Percentiles rank a stretch among this genome's conserved stretches.
Evolutionary conservation across 1,140 invertebrate species (phyloP).

Genomic region (Eufriesea mexicana): DNA sequence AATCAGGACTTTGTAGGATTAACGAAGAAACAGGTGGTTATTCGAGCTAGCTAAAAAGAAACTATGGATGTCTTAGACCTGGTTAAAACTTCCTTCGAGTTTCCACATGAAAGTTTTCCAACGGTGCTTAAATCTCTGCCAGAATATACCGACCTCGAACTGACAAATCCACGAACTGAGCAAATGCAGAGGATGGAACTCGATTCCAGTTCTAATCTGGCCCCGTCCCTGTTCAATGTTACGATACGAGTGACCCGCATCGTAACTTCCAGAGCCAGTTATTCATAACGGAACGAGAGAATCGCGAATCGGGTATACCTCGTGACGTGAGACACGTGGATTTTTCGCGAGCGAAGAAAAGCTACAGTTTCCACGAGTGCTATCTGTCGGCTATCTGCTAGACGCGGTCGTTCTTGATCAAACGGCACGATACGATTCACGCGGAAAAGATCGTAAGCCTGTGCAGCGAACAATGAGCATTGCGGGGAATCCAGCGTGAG

Average conservation of each 20-base stretch:
- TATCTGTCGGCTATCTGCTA: constrained; percentile 37
- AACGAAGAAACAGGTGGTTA: too few relatives aligned
- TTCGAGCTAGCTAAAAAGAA: neutral
- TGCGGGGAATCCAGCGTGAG: constrained; percentile 56
- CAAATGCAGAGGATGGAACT: neutral
- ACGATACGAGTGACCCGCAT: constrained; percentile 2
- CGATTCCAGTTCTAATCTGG: neutral
- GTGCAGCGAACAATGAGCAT: constrained; percentile 66
- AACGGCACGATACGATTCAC: constrained; percentile 62
- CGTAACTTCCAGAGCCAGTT: neutral
- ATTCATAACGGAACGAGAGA: constrained; percentile 2
- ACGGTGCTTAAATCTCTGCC: neutral
- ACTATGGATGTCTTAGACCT: neutral
- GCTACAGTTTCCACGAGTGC: constrained; percentile 42
- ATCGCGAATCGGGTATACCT: constrained; percentile 11
- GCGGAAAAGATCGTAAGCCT: constrained; percentile 52
- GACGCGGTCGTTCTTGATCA: constrained; percentile 53
- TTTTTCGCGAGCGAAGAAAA: constrained; percentile 43
- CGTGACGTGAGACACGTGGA: too few relatives aligned
- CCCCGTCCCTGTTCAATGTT: too few relatives aligned
- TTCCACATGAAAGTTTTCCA: neutral
- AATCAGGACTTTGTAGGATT: neutral
- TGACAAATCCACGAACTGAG: neutral
- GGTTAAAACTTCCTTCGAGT: neutral
- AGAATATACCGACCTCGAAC: too few relatives aligned